Evolutionary conservation across 2,888 invertebrate genomes (phyloP), one percentile per base, ranked within the genome.

Genomic region (Glaucopsyche alexis): DNA sequence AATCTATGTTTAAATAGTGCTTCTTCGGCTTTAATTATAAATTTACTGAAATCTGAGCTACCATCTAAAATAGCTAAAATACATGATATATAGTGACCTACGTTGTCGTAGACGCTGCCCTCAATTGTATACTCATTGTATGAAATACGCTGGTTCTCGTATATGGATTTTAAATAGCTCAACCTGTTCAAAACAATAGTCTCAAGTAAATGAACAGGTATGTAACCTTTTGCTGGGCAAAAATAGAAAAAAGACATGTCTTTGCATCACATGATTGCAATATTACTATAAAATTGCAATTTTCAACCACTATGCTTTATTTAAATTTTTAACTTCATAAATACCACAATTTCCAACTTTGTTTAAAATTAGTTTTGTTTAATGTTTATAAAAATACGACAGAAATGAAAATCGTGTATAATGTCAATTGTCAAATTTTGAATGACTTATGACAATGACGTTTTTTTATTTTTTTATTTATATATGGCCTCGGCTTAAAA

Each of bases 121-220:
- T 95, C 95, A 14, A 94, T 82, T 65, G 95, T 85, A 85, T 93
- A 94, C 84, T 94, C 94, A 67, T 93, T 93, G 75, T 93, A 94
- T 75, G 78, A 78, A 42, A 75, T 76, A 71, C 80, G 75, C 73
- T 88, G 83, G 45, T 83, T 82, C 66, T 84, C 83, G 65, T 84
- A 79, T 73, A 93, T 75, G 7, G 85, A 80, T 79, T 88, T 87
- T 76, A 95, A 88, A 81, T 93, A 94, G 73, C 91, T 85, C 73
- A 94, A 83, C 77, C 95, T 90, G 76, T 90, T 89, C 38, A 84
- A 80, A 19, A 94, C 85, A 74, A 94, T 93, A 75, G 90, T 89
- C 84, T 94, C 94, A 67, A 95, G 81, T 76, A 91, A 83, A 83
- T 95, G 92, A 55, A 93, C 81, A 40, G 92, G 90, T 77, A 94